Conservation (phyloP, 2,888 invertebrate genomes). For the Tanypteryx hageni region DNA sequence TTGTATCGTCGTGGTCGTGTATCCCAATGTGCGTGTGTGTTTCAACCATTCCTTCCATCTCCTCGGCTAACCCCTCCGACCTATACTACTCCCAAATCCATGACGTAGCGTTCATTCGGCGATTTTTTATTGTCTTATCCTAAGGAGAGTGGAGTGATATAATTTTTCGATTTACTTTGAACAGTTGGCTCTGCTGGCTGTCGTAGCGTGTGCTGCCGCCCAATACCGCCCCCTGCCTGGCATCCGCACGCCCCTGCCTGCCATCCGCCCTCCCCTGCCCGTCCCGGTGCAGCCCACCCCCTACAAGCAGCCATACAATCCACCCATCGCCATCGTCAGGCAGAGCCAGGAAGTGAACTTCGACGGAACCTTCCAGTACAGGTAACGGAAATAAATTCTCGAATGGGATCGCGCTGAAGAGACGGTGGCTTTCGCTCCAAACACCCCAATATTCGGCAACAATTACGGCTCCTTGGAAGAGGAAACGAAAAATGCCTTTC, state of each 20-base stretch:
- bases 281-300: conserved; percentile 69
- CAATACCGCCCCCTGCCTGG: conserved; percentile 21
- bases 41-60: neutral
- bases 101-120: neutral
- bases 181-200: conserved; percentile 27
- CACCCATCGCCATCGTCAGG: conserved; percentile 72
- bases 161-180: neutral
- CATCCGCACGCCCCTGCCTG: neutral
- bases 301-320: conserved; percentile 71
- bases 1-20: neutral
- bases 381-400: neutral
- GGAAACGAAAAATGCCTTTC: neutral
- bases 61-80: neutral
- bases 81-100: neutral
- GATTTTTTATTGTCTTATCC: neutral
- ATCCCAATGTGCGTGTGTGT: neutral
- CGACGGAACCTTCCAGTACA: conserved; percentile 70
- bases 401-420: neutral
- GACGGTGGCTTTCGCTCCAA: neutral
- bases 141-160: too few species aligned
- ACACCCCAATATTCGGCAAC: neutral
- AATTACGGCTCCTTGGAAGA: neutral
- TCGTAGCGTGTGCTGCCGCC: conserved; percentile 32
- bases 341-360: conserved; percentile 71
- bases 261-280: neutral